A percentile compares a stretch with the other conserved stretches of the same genome.
Conservation (phyloP, 2,888 invertebrate genomes). For the Keiferia lycopersicella region DNA sequence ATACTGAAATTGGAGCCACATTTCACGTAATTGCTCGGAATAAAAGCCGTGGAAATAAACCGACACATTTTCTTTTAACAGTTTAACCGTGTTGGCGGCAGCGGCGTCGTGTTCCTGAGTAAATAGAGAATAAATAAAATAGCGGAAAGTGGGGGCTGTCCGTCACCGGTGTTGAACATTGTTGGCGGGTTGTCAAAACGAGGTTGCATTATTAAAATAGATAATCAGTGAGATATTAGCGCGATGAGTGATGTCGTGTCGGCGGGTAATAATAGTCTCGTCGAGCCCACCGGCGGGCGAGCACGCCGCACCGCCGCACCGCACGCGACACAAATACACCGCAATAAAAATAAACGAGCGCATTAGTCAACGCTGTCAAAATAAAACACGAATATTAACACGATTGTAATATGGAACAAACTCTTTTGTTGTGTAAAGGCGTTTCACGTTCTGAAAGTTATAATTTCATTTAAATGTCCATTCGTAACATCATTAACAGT, state of each 20-base stretch:
- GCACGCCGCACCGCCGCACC: slow-evolving; percentile 36
- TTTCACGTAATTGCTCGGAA: not conserved
- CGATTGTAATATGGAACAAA: slow-evolving; percentile 46
- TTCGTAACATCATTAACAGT: slow-evolving; percentile 42
- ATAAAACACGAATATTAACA: slow-evolving; percentile 71
- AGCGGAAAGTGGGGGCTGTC: slow-evolving; percentile 34
- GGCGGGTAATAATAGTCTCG: slow-evolving; percentile 72
- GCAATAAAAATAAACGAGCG: slow-evolving; percentile 77
- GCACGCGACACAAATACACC: slow-evolving; percentile 71
- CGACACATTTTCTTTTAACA: slow-evolving; percentile 14
- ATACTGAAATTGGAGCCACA: slow-evolving; percentile 4
- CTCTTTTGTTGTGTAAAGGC: slow-evolving; percentile 40
- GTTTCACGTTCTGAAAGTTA: slow-evolving; percentile 37
- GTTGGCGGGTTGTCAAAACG: slow-evolving; percentile 67
- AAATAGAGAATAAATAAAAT: slow-evolving; percentile 23
- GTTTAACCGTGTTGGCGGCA: not conserved
- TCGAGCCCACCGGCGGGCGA: slow-evolving; percentile 58
- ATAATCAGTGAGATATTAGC: slow-evolving; percentile 71
- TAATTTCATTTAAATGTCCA: slow-evolving; percentile 39
- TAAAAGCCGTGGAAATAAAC: slow-evolving; percentile 1
- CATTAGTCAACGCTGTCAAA: slow-evolving; percentile 79
- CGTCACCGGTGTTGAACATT: slow-evolving; percentile 44
- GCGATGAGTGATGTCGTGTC: slow-evolving; percentile 76
- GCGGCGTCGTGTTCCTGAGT: slow-evolving; percentile 16
- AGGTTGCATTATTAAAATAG: slow-evolving; percentile 63